Evolutionary conservation across 2,113 vertebrate genomes (phyloP).

Genomic region (Neotoma lepida): DNA sequence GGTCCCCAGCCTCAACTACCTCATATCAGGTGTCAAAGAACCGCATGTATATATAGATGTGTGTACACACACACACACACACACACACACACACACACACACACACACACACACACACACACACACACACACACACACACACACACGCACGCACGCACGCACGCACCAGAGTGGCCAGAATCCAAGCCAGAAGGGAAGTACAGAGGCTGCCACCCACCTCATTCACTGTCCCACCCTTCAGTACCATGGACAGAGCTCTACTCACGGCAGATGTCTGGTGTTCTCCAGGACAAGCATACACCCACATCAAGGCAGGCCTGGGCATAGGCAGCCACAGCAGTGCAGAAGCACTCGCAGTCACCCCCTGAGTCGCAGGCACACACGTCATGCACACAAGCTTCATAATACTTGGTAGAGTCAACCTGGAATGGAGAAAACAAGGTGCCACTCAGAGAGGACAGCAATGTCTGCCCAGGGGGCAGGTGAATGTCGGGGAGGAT

Average conservation of each 20-base stretch:
- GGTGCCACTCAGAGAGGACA: background rate
- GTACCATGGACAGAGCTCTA: constrained; percentile 63
- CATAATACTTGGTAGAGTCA: constrained; percentile 91
- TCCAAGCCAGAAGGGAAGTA: too few species aligned
- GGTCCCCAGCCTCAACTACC: accelerated
- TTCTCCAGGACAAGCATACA: constrained; percentile 92
- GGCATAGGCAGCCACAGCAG: constrained; percentile 93
- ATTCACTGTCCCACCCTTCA: background rate
- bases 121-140: too few species aligned
- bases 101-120: too few species aligned
- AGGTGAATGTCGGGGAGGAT: background rate
- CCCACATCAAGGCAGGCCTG: constrained; percentile 91
- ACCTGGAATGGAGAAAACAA: constrained; percentile 84
- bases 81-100: too few species aligned
- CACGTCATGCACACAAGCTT: constrained; percentile 93
- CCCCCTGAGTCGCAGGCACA: constrained; percentile 96
- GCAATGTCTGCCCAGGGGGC: accelerated
- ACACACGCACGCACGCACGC: background rate
- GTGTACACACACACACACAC: too few species aligned
- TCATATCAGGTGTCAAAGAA: background rate
- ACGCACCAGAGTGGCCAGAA: background rate
- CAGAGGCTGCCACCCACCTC: background rate
- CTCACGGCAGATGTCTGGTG: constrained; percentile 94
- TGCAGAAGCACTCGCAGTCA: constrained; percentile 97
- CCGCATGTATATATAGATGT: accelerated